Evolutionary conservation across 2,888 invertebrate genomes (phyloP).

Genomic region (Isotomurus palustris): DNA sequence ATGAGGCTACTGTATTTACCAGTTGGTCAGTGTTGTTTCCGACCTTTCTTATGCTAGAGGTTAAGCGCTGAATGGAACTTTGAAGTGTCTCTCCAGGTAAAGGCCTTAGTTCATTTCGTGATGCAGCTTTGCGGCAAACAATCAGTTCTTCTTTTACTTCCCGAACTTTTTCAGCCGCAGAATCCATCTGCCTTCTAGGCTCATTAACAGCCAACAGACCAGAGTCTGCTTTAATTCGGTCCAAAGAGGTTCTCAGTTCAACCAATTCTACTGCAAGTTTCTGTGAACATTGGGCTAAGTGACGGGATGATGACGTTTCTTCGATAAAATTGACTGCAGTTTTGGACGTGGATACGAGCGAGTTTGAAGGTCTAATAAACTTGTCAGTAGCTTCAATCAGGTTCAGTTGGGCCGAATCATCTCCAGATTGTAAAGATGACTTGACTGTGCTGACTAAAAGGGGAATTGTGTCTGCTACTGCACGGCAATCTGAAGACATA

Average conservation of each 20-base stretch:
- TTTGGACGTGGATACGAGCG: slow-evolving; percentile 43
- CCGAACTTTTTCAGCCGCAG: slow-evolving; percentile 73
- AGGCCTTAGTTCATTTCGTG: slow-evolving; percentile 67
- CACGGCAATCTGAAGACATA: slow-evolving; percentile 43
- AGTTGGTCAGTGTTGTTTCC: slow-evolving; percentile 80
- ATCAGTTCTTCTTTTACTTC: slow-evolving; percentile 75
- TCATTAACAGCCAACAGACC: slow-evolving; percentile 52
- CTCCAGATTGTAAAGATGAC: slow-evolving; percentile 56
- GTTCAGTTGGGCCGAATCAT: slow-evolving; percentile 37
- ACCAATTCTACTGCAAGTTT: slow-evolving; percentile 62
- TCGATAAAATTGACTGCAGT: slow-evolving; percentile 42
- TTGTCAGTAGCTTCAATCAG: slow-evolving; percentile 43
- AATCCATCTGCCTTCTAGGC: slow-evolving; percentile 70
- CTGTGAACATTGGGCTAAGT: slow-evolving; percentile 58
- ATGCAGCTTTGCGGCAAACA: slow-evolving; percentile 71
- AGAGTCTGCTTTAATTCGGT: slow-evolving; percentile 67
- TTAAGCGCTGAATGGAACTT: slow-evolving; percentile 50
- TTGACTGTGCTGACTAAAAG: slow-evolving; percentile 73
- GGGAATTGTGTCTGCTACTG: slow-evolving; percentile 65
- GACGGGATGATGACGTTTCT: slow-evolving; percentile 50
- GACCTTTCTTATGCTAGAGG: slow-evolving; percentile 65
- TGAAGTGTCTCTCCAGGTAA: slow-evolving; percentile 75
- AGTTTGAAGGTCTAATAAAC: slow-evolving; percentile 43
- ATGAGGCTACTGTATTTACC: slow-evolving; percentile 73
- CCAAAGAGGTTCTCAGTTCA: slow-evolving; percentile 60